Conservation (phyloP, 2,888 invertebrate species). For the Aethes cnicana region DNA sequence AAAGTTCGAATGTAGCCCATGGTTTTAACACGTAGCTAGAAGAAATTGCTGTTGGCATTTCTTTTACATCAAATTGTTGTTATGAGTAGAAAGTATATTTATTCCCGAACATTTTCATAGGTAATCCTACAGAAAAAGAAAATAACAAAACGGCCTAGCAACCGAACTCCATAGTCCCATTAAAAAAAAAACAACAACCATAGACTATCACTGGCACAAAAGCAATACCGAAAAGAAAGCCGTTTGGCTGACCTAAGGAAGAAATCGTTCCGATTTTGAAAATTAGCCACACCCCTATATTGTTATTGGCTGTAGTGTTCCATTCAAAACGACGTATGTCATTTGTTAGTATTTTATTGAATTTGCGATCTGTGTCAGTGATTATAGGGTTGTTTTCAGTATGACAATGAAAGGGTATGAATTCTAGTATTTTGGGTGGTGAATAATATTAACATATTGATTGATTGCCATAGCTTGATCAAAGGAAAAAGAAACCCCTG, state of each 20-base stretch:
- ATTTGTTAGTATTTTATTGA: background rate
- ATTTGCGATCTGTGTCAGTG: background rate
- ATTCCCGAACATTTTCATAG: too few species aligned
- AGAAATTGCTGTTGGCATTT: too few species aligned
- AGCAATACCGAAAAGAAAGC: conserved; percentile 47
- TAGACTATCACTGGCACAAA: conserved; percentile 49
- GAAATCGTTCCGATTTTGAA: conserved; percentile 74
- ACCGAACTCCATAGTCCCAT: conserved; percentile 3
- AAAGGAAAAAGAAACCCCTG: background rate
- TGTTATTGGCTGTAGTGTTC: conserved; percentile 65
- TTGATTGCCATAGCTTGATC: conserved; percentile 14
- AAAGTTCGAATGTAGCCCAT: too few species aligned
- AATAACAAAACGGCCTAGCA: conserved; percentile 1
- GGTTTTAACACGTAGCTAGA: too few species aligned
- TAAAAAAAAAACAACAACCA: conserved; percentile 32
- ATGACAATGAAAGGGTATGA: conserved; percentile 10
- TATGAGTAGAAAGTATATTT: too few species aligned
- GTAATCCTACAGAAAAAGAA: background rate
- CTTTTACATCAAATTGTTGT: too few species aligned
- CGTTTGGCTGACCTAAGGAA: conserved; percentile 46
- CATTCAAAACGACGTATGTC: conserved; percentile 41
- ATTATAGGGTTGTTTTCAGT: conserved; percentile 20
- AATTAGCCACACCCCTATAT: conserved; percentile 71
- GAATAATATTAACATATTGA: conserved; percentile 25
- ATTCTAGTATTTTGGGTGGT: conserved; percentile 9